A percentile compares a stretch with the other conserved stretches of the same genome.
phyloP scores from a whole-genome alignment of 2,797 vertebrate genomes.

The Pristis pectinata region DNA sequence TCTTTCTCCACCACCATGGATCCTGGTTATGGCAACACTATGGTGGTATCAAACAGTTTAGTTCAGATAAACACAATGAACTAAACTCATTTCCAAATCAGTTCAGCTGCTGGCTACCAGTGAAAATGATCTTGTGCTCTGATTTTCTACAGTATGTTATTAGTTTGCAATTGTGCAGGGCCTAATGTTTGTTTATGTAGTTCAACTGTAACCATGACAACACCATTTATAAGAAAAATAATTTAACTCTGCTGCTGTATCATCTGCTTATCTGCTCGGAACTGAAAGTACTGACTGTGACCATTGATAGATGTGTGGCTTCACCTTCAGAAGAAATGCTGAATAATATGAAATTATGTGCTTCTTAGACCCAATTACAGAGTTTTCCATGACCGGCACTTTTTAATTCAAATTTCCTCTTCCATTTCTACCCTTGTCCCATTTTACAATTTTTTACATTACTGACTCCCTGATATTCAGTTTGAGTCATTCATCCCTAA shows the following conservation, averaged over 20 bases:
- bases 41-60: background rate
- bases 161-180: slow-evolving; percentile 20
- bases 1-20: background rate
- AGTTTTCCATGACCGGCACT: background rate
- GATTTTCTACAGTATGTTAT: slow-evolving; percentile 15
- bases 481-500: background rate
- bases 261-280: background rate
- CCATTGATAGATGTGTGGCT: background rate
- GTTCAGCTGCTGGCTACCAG: background rate
- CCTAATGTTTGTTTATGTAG: slow-evolving; percentile 20
- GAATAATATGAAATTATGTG: background rate
- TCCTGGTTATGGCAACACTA: background rate
- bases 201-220: slow-evolving; percentile 30
- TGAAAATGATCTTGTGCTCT: background rate
- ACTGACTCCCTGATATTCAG: background rate
- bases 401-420: slow-evolving; percentile 5
- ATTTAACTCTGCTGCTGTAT: background rate
- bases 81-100: background rate
- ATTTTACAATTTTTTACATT: background rate
- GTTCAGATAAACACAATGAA: background rate
- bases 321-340: background rate
- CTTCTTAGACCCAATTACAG: background rate
- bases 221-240: slow-evolving; percentile 5
- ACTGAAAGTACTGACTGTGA: background rate
- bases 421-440: background rate